A percentile compares a stretch with the other conserved stretches of the same genome.
phyloP scores from a whole-genome alignment of 2,888 invertebrate species.

The Lycocerus yunnanus region DNA sequence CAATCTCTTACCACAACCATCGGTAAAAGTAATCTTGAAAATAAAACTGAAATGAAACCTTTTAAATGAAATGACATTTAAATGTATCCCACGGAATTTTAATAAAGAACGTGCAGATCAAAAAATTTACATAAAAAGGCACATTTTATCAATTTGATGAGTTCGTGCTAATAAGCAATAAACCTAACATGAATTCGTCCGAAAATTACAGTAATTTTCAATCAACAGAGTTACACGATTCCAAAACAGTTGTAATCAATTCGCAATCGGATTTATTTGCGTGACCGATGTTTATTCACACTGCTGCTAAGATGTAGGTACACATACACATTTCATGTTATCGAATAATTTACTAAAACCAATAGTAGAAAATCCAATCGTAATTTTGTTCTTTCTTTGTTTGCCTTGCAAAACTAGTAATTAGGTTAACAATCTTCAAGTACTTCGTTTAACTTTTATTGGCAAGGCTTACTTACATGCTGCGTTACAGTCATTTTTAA shows the following conservation, averaged over 20 bases:
- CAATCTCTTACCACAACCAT: background rate
- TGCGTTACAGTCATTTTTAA: too few relatives aligned
- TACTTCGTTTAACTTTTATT: background rate
- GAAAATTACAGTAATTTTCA: constrained; percentile 33
- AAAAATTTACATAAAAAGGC: constrained; percentile 4
- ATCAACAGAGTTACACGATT: constrained; percentile 30
- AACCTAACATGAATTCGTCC: constrained; percentile 26
- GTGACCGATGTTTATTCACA: constrained; percentile 15
- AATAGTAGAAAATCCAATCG: background rate
- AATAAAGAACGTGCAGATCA: background rate
- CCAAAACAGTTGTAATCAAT: constrained; percentile 24
- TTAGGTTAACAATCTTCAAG: background rate
- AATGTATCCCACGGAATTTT: background rate
- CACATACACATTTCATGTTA: background rate
- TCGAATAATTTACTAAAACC: background rate
- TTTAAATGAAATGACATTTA: background rate
- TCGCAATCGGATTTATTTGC: constrained; percentile 28
- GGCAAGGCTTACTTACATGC: background rate
- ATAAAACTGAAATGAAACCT: background rate
- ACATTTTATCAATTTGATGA: constrained; percentile 18
- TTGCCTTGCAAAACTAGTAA: background rate
- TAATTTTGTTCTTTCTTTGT: background rate
- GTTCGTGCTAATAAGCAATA: constrained; percentile 29
- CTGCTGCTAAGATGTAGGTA: constrained; percentile 1
- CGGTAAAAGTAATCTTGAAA: background rate